Evolutionary conservation across 2,113 vertebrate genomes (phyloP).

Genomic region (Albula goreensis): DNA sequence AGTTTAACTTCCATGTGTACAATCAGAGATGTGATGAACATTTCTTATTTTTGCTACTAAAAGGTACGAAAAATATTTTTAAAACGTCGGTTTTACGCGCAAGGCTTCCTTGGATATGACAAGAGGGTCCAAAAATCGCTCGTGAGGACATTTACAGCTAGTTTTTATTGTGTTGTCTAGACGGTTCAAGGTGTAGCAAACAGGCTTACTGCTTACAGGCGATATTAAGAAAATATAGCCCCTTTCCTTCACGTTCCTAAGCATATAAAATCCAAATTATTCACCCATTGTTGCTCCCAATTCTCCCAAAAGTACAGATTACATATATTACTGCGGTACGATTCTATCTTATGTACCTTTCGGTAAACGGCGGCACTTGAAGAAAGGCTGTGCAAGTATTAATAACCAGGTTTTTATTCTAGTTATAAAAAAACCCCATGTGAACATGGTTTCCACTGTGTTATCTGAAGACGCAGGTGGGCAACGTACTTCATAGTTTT

Average conservation of each 20-base stretch:
- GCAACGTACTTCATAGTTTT: not conserved
- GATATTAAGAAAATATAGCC: too few relatives aligned
- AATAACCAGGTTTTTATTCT: not conserved
- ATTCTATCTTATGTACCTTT: not conserved
- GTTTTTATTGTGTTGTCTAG: slow-evolving; percentile 98
- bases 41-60: not conserved
- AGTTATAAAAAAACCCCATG: not conserved
- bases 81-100: slow-evolving; percentile 77
- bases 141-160: slow-evolving; percentile 97
- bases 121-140: slow-evolving; percentile 93
- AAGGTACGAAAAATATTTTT: slow-evolving; percentile 5
- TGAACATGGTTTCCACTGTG: too few relatives aligned
- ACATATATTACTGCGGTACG: not conserved
- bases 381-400: not conserved
- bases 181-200: slow-evolving; percentile 99
- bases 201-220: slow-evolving; percentile 59
- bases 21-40: not conserved
- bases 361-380: too few relatives aligned
- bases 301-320: not conserved
- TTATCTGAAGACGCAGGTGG: too few relatives aligned
- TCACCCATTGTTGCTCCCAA: not conserved
- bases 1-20: too few relatives aligned
- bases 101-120: slow-evolving; percentile 76
- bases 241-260: not conserved
- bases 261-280: not conserved